phyloP scores from a whole-genome alignment of 53 echinoderm and acorn worm species.

The Luidia sarsii region DNA sequence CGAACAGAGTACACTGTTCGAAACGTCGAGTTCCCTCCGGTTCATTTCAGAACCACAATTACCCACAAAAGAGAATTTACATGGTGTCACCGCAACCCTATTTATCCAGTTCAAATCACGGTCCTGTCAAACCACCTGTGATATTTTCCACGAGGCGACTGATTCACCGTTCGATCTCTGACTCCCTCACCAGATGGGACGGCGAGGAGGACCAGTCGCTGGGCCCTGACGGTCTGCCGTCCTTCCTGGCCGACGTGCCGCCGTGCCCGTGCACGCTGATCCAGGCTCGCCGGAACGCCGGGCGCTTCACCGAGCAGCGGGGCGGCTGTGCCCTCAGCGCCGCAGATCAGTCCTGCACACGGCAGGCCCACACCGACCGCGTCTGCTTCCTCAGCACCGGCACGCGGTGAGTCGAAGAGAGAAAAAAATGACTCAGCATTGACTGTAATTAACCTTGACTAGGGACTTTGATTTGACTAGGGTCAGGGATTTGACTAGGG shows the following conservation, averaged over 20 bases:
- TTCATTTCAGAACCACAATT: too few species aligned
- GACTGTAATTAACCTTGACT: background rate
- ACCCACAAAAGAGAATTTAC: too few species aligned
- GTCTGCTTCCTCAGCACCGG: slow-evolving; percentile 30
- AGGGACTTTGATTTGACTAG: too few species aligned
- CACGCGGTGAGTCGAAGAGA: background rate
- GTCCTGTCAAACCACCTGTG: too few species aligned
- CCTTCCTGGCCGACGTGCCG: slow-evolving; percentile 41
- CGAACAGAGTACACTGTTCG: too few species aligned
- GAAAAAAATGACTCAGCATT: background rate
- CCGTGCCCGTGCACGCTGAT: slow-evolving; percentile 83
- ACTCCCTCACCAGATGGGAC: slow-evolving; percentile 49
- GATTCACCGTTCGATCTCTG: too few species aligned
- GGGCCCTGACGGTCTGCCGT: background rate
- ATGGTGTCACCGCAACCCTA: too few species aligned
- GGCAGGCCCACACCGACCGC: slow-evolving; percentile 39
- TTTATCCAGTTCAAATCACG: too few species aligned
- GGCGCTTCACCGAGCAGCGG: slow-evolving; percentile 51
- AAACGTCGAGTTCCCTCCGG: too few species aligned
- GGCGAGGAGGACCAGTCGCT: background rate
- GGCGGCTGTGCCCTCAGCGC: slow-evolving; percentile 10
- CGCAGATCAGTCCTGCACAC: slow-evolving; percentile 31
- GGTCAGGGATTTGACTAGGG: too few species aligned
- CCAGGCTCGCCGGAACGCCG: slow-evolving; percentile 67
- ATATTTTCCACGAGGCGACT: too few species aligned